Percentiles rank a stretch among this genome's conserved stretches.
Conservation (phyloP, 2,797 vertebrate species). For the Spinibarbus caldwelli region DNA sequence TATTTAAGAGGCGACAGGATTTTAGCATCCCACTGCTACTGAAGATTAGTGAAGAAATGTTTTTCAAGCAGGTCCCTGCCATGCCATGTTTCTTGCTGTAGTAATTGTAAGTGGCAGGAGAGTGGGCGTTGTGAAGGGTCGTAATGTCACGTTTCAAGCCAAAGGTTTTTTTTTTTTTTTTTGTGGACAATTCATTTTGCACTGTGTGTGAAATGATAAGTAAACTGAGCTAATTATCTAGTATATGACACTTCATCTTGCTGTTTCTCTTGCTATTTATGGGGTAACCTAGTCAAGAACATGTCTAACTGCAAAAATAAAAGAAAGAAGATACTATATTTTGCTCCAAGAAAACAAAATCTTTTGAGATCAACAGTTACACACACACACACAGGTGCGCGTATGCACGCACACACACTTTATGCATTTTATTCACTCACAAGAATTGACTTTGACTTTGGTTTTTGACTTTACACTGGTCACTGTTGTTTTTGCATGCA, state of each 20-base stretch:
- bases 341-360: neutral
- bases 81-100: neutral
- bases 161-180: slow-evolving; percentile 8
- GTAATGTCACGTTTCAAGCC: neutral
- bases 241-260: neutral
- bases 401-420: neutral
- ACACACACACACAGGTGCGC: neutral
- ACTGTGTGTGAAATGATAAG: neutral
- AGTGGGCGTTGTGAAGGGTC: neutral
- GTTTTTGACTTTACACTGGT: neutral
- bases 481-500: neutral
- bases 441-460: neutral
- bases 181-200: neutral
- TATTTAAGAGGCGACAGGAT: slow-evolving; percentile 61
- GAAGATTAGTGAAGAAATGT: slow-evolving; percentile 20
- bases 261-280: neutral
- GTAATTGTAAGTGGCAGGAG: neutral
- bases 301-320: neutral
- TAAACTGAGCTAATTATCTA: neutral
- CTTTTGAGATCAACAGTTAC: neutral
- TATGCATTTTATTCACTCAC: neutral
- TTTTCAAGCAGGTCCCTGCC: neutral
- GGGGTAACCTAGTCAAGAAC: neutral
- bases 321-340: neutral
- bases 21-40: slow-evolving; percentile 38